Evolutionary conservation across 2,113 vertebrate genomes (phyloP), one percentile per base, ranked within the genome.

Genomic region (Phyllostomus hastatus): DNA sequence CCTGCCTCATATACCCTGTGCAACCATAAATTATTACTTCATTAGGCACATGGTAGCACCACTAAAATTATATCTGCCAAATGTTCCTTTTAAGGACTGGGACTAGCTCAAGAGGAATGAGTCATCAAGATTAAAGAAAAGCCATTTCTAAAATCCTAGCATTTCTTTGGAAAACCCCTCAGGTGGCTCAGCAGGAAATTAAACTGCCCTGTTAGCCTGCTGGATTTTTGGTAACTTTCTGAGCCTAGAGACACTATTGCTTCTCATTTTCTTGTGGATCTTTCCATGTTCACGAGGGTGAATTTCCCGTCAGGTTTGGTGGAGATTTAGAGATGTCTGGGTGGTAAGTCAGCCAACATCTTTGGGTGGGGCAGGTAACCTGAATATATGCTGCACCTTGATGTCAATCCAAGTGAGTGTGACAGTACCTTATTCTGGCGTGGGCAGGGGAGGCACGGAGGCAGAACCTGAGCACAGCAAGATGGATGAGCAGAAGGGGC

Each of bases 91-190:
- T 97, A 83, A 97, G 96, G n/a, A 80, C 94, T 88, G 28, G 38
- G 84, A 85, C 16, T 28, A 91, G 76, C 92, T 95, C 93, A 83
- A 87, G 96, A 97, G 80, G 38, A 64, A 64, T 96, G 95, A 97
- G 78, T 97, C 96, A 94, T 6, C 80, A 96, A 97, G 98, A 98
- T 98, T 93, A 98, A 98, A 98, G 98, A 97, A 98, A 90, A 92
- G 61, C 35, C 90, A 15, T 90, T 97, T 96, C 95, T 90, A 76
- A 93, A 96, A 96, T 35, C 80, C 66, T 95, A 88, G 92, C 94
- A 95, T 97, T 97, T 98, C 97, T 96, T 97, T 96, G 93, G 97
- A 98, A 98, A 97, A 52, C 97, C 96, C 97, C 95, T 19, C 75
- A 3, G 82, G 95, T 91, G 78, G 59, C 88, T 94, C 73, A 70